Base-by-base conservation (phyloP, 2,797 vertebrate species). In the Anabas testudineus region DNA sequence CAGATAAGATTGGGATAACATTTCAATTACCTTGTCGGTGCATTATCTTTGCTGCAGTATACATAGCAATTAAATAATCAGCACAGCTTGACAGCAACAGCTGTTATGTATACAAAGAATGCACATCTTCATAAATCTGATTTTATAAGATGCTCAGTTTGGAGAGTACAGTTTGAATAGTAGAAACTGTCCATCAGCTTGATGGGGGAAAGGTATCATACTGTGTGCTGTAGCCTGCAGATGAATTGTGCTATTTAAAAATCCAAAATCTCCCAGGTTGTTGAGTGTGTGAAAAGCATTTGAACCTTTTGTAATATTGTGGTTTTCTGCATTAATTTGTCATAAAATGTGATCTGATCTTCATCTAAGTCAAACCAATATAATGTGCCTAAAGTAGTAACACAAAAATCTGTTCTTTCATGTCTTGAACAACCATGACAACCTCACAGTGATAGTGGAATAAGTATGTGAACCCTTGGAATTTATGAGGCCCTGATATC, bases 1-100 rank as follows among this genome's bases (percentile, higher is more conserved):
- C 73, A 71, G 88, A 93, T 93, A 87, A 90, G 88, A 90, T 88
- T 83, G 84, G 88, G 90, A 91, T 92, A 90, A 93, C 88, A 88
- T 93, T 92, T 93, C 88, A 93, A 93, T 93, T 92, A 91, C 80
- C 82, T 88, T 74, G 78, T 75, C 62, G 68, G 52, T 67, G 68
- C 41, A 63, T 88, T 92, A 88, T 91, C 91, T 89, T 71, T 77
- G 72, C 87, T 10, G 57, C 83, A 65, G 85, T 87, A 85, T 83
- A 90, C 87, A 87, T 90, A 87, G 89, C 87, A 87, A 90, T 93
- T 90, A 88, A 89, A 92, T 86, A 86, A 89, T 87, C 88, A 73
- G 72, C 37, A 10, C 77, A 62, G 83, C 74, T 82, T 89, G 87
- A 86, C 82, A 68, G 85, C 55, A 84, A 78, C 89, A 90, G 87